Base-by-base conservation (phyloP, 2,888 invertebrate species). In the Tetheella fluctuosa region DNA sequence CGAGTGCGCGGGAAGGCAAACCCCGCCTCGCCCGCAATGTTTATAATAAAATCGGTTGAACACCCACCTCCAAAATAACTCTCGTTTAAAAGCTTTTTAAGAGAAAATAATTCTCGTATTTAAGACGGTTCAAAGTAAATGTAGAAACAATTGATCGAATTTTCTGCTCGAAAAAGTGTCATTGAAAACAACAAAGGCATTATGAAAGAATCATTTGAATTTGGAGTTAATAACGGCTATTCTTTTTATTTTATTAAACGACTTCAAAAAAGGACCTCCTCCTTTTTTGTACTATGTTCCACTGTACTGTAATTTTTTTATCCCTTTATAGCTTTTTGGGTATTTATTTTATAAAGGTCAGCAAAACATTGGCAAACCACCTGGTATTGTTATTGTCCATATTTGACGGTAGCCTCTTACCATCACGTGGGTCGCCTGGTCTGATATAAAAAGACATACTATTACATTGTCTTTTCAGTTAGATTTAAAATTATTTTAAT, bases 31-130 rank as follows among this genome's bases (percentile, higher is more conserved):
- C 15, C n/a, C 48, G 48, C 48, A 20, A 48, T 48, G 48, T 48
- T 48, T 48, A 48, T 48, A 48, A 48, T 20, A 48, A 5, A 48
- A 20, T 48, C 48, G 48, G 48, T 48, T 10, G n/a, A 48, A 48
- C 48, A 20, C 17, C 20, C 48, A 10, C 17, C 48, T 48, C 48
- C 20, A 48, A 48, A 48, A 48, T 48, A 48, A 20, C 48, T 48
- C 20, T 48, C 48, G n/a, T 48, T 48, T 48, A 48, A 48, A 48
- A 48, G 48, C 48, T 48, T 48, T 48, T 48, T 48, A 48, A 48
- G 1, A 20, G 48, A 48, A 48, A 48, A 48, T 48, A 20, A 48
- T 2, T 15, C 48, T 15, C 20, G 10, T 17, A 42, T 42, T 42
- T 42, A 42, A 42, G 42, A 42, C 6, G 48, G 48, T 48, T 20